Evolutionary conservation across 2,888 invertebrate species (phyloP), one percentile per base, ranked within the genome.

Genomic region (Endotricha flammealis): DNA sequence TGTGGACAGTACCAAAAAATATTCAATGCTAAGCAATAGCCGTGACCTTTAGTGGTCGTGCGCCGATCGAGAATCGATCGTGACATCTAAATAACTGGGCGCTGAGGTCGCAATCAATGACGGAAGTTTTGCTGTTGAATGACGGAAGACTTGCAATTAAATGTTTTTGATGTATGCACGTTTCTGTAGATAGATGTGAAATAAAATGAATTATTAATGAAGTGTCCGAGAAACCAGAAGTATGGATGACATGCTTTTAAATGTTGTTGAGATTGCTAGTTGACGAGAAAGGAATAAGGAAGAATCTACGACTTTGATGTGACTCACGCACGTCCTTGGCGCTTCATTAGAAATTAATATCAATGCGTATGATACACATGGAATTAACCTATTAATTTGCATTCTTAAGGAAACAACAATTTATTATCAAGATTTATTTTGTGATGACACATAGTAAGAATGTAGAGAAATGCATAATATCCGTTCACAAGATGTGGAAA

Each of bases 1-100:
- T 56, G 57, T 65, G 66, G 69, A 64, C 65, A 64, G 53, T 46
- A 59, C 47, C 52, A 46, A 55, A 56, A 57, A 55, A 53, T 60
- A 51, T 53, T 60, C 54, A 65, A 58, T 64, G 64, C 57, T 63
- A 64, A 65, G 54, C 44, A 48, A 48, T 48, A 71, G 45, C 83
- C 82, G 47, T 83, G 83, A 82, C 78, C 82, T 83, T 83, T 83
- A 50, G 40, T 38, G 54, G 42, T 80, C 80, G 81, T 81, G 83
- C 75, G 68, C 64, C 46, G 52, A 64, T 53, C 56, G 61, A 61
- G 65, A 61, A 64, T 64, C 59, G 62, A 55, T 81, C 83, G 82
- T 82, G 83, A 81, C 82, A 82, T 80, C 81, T 77, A 74, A 80
- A 74, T 78, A 75, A 68, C 64, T 59, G 65, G 27, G 60, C 60